Conservation (phyloP, 2,797 vertebrate species). For the Antennarius maculatus region DNA sequence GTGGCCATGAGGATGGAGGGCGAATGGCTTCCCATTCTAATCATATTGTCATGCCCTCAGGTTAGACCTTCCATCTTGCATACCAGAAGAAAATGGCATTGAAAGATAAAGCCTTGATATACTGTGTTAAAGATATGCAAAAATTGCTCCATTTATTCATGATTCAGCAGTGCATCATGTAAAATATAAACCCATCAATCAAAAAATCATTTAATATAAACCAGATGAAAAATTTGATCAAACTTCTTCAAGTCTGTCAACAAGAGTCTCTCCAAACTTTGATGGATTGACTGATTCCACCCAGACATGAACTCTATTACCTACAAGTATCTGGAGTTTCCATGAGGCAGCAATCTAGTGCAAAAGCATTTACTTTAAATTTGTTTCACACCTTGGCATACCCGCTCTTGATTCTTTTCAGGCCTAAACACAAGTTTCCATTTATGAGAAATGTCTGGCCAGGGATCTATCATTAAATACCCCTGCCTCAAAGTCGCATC, state of each 20-base stretch:
- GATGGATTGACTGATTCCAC: constrained; percentile 36
- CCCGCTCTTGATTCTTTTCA: constrained; percentile 56
- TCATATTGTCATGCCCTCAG: constrained; percentile 72
- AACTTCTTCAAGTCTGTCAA: constrained; percentile 39
- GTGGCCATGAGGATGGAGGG: constrained; percentile 58
- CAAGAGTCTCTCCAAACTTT: constrained; percentile 44
- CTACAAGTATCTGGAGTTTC: constrained; percentile 50
- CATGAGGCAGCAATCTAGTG: constrained; percentile 63
- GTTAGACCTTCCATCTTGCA: constrained; percentile 68
- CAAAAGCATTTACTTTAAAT: constrained; percentile 71
- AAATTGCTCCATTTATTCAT: constrained; percentile 50
- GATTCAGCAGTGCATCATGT: constrained; percentile 40
- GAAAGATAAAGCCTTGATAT: constrained; percentile 47
- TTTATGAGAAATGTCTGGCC: constrained; percentile 81
- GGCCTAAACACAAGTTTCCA: constrained; percentile 70
- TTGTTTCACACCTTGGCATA: constrained; percentile 55
- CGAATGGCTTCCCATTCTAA: constrained; percentile 74
- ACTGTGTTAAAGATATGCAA: constrained; percentile 53
- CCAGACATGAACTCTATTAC: constrained; percentile 69
- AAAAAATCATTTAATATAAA: constrained; percentile 35
- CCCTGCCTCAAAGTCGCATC: constrained; percentile 71
- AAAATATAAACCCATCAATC: constrained; percentile 48
- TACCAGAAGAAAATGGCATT: constrained; percentile 54
- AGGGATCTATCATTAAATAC: constrained; percentile 79
- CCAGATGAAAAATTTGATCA: constrained; percentile 28